These are phyloP conservation scores for Peucedramus taeniatus DNA, from an alignment of 2,113 vertebrate genomes.

Conservation along the genomic window DNA sequence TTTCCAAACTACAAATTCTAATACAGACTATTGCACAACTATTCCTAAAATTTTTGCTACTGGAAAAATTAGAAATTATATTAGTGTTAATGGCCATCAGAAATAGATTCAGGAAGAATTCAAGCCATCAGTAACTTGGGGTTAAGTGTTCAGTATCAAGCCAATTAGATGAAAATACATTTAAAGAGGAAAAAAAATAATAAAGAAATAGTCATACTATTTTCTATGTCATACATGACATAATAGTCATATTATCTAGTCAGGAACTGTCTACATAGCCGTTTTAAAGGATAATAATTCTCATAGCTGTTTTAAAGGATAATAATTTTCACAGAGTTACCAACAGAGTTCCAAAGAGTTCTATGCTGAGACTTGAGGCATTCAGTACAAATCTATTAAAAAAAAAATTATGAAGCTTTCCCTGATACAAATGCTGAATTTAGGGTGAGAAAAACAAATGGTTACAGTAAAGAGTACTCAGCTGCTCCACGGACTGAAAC, in stretches of 20 bases:
- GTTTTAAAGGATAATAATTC: not conserved
- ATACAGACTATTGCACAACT: not conserved
- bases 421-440: not conserved
- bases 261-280: not conserved
- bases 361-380: not conserved
- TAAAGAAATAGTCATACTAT: not conserved
- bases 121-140: not conserved
- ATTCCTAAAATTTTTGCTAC: not conserved
- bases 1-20: not conserved
- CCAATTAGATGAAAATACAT: not conserved
- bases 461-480: not conserved
- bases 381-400: not conserved
- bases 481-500: no score
- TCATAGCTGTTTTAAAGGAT: no score
- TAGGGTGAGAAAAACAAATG: not conserved
- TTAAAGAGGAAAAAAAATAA: not conserved
- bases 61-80: not conserved
- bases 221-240: no score
- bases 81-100: not conserved
- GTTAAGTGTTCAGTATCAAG: not conserved
- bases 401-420: not conserved
- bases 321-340: not conserved
- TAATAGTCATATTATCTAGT: not conserved
- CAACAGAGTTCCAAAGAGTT: not conserved
- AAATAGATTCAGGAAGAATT: not conserved